These are phyloP conservation scores for Theristicus caerulescens DNA, from an alignment of 2,113 vertebrate species.

Conservation along the genomic window DNA sequence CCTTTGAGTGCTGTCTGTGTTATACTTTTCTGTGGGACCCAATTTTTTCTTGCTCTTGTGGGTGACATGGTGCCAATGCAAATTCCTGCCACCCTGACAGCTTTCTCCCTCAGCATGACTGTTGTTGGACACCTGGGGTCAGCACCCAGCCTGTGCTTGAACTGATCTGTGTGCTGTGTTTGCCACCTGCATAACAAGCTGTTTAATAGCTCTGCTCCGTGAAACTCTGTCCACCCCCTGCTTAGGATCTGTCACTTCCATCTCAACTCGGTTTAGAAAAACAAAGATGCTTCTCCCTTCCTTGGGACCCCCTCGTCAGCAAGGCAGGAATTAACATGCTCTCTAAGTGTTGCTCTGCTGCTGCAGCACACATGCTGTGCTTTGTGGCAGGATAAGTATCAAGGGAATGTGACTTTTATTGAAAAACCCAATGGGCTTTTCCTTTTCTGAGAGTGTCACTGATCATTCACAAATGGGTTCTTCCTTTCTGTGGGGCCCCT, in stretches of 20 bases:
- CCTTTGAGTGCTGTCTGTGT: not conserved
- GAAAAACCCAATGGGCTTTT: not conserved
- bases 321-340: not conserved
- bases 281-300: not conserved
- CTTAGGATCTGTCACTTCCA: not conserved
- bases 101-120: not conserved
- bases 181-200: not conserved
- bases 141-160: not conserved
- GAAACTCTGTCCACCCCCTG: not conserved
- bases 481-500: not conserved
- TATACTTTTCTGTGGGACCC: not conserved
- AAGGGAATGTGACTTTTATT: not conserved
- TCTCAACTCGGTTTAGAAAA: not conserved
- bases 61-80: rapidly evolving
- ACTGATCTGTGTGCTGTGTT: rapidly evolving
- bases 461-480: not conserved
- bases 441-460: not conserved
- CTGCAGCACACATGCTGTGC: not conserved
- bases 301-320: not conserved
- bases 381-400: rapidly evolving
- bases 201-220: not conserved
- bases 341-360: not conserved
- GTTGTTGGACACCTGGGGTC: not conserved
- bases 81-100: not conserved
- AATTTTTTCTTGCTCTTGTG: not conserved